A percentile compares a stretch with the other conserved stretches of the same genome.
These are phyloP conservation scores for Motacilla alba DNA, from an alignment of 2,113 vertebrate species.

Conservation along the genomic window DNA sequence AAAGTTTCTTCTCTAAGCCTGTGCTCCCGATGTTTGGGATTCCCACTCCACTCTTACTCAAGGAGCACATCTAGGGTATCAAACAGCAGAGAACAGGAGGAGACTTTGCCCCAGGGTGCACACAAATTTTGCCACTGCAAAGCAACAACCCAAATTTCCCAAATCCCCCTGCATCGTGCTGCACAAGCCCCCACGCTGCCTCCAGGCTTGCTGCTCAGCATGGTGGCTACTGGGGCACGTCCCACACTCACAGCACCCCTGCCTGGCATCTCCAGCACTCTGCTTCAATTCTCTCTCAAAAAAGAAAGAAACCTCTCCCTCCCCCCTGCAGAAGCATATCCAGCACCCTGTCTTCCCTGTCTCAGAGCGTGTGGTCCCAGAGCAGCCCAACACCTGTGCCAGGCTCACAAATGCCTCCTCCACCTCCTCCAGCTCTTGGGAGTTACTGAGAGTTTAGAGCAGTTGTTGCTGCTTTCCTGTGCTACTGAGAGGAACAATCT, in stretches of 20 bases:
- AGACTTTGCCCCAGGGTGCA: background rate
- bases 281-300: background rate
- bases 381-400: background rate
- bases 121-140: background rate
- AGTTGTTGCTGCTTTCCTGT: background rate
- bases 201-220: background rate
- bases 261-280: background rate
- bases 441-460: background rate
- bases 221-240: fast-evolving
- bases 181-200: fast-evolving
- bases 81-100: background rate
- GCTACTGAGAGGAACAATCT: background rate
- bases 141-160: fast-evolving
- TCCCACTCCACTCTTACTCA: background rate
- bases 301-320: background rate
- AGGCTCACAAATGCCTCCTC: background rate
- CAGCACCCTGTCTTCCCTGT: background rate
- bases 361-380: fast-evolving
- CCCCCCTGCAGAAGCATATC: background rate
- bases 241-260: background rate
- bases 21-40: fast-evolving
- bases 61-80: background rate
- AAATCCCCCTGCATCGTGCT: fast-evolving
- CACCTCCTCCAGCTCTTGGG: background rate
- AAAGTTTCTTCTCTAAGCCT: background rate